Base-by-base conservation (phyloP, 2,888 invertebrate species). In the Embidobia sp. region DNA sequence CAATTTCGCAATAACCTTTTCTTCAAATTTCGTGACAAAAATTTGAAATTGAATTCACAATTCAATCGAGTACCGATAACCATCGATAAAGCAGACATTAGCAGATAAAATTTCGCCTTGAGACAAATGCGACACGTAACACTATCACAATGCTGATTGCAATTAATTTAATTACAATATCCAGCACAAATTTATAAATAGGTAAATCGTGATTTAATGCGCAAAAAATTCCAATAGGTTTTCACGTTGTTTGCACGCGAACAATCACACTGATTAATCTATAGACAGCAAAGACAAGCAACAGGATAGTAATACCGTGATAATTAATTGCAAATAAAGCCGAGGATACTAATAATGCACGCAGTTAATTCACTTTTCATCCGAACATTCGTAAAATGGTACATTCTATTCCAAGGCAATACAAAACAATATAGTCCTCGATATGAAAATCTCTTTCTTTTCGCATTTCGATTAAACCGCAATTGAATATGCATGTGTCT, bases 81-180 rank as follows among this genome's bases (percentile, higher is more conserved):
- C 51, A 57, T 70, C 35, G 63, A 74, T 59, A 69, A 49, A 55
- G 29, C 29, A 42, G 46, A 46, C 53, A 33, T 57, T 49, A 11
- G 18, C 6, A 63, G 78, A 74, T 74, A 78, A 78, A 78, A 48
- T 66, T 22, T 78, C 13, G 66, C 78, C 78, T 78, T 78, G 78
- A 75, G 74, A 78, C 78, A 61, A 78, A 78, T 78, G 74, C 53
- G 78, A 78, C 74, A 70, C 78, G 78, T 78, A 78, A 75, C 78
- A 44, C 70, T 61, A 72, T 78, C 48, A 67, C 72, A 75, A 75
- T 78, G 70, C 48, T 61, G 73, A 61, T 75, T 67, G 72, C 64
- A 78, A 78, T 78, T 78, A 78, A 75, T 67, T 78, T 67, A 72
- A 75, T 78, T 72, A 75, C 74, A 70, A 53, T 78, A 74, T 66